A percentile compares a stretch with the other conserved stretches of the same genome.
phyloP scores from a whole-genome alignment of 2,797 vertebrate genomes.

The Alfaro cultratus region DNA sequence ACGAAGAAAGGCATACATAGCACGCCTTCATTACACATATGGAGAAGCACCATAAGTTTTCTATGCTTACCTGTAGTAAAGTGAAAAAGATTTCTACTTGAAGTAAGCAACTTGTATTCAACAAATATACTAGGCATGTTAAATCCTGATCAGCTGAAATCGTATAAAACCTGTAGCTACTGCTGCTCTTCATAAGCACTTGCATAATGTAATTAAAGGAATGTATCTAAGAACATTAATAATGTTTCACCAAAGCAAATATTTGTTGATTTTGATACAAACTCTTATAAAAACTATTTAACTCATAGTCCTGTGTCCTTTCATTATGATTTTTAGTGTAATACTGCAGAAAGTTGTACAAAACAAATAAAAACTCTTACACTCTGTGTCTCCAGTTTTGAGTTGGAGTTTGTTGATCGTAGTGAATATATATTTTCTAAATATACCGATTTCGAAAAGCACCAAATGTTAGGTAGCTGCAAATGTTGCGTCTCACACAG shows the following conservation, averaged over 20 bases:
- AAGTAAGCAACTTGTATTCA: background rate
- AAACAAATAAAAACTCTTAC: background rate
- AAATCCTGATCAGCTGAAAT: background rate
- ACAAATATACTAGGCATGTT: background rate
- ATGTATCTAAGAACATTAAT: background rate
- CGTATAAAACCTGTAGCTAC: background rate
- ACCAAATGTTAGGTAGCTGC: background rate
- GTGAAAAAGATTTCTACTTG: background rate
- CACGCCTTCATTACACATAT: too few relatives aligned
- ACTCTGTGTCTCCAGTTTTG: background rate
- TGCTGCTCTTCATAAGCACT: background rate
- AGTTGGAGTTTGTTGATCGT: too few relatives aligned
- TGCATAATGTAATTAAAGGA: background rate
- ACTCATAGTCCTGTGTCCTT: background rate
- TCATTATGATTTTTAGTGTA: background rate
- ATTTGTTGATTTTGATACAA: background rate
- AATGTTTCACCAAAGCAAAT: background rate
- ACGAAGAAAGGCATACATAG: background rate
- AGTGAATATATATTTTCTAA: background rate
- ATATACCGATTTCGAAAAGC: background rate
- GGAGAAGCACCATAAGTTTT: background rate
- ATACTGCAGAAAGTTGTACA: background rate
- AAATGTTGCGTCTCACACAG: background rate
- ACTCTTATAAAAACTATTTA: background rate
- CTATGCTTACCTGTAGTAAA: background rate